These are phyloP conservation scores for Petrocephalus microphthalmus DNA, from an alignment of 2,113 vertebrate genomes.

Conservation along the genomic window DNA sequence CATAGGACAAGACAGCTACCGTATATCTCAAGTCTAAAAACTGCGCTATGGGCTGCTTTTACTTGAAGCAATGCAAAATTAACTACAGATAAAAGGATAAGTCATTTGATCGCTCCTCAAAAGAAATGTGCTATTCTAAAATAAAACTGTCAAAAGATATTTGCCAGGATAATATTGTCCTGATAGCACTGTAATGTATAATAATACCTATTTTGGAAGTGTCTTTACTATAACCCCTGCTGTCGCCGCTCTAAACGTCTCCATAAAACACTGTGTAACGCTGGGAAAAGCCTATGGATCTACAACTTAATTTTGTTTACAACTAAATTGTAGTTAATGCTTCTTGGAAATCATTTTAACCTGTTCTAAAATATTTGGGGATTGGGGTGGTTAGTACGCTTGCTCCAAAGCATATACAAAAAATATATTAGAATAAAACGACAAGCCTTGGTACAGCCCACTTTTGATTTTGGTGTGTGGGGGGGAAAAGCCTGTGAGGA, in stretches of 20 bases:
- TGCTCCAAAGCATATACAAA: background rate
- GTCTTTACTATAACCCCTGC: background rate
- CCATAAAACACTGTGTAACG: background rate
- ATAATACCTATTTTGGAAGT: background rate
- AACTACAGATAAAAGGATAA: background rate
- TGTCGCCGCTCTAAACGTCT: background rate
- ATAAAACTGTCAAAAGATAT: conserved; percentile 31
- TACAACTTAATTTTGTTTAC: background rate
- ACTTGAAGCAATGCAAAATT: conserved; percentile 34
- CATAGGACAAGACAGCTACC: conserved; percentile 20
- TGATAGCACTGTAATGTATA: conserved; percentile 1
- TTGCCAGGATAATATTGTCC: conserved; percentile 30
- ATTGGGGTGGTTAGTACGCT: background rate
- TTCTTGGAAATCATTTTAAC: background rate
- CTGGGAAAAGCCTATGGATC: background rate
- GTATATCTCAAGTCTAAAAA: conserved; percentile 28
- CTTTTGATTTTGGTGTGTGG: background rate
- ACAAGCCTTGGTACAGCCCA: background rate
- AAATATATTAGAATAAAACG: background rate
- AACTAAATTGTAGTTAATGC: background rate
- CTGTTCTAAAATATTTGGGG: background rate
- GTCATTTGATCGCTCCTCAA: conserved; percentile 29
- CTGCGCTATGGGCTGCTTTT: conserved; percentile 29
- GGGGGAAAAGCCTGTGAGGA: background rate
- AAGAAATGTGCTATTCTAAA: conserved; percentile 49